phyloP scores from a whole-genome alignment of 2,113 vertebrate species.

The Corvus moneduloides region DNA sequence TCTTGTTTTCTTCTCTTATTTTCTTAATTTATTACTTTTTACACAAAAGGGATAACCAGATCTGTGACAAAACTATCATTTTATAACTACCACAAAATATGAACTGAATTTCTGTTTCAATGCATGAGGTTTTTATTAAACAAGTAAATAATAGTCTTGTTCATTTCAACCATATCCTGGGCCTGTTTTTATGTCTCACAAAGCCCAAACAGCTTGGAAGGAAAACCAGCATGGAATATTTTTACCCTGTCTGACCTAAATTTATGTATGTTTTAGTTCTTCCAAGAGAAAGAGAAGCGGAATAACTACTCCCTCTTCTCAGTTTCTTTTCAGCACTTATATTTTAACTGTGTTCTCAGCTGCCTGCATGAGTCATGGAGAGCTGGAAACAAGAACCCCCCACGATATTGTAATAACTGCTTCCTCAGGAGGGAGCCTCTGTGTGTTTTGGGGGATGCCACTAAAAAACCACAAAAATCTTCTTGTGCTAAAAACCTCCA shows the following conservation, averaged over 20 bases:
- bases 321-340: conserved; percentile 39
- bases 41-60: background rate
- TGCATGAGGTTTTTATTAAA: conserved; percentile 11
- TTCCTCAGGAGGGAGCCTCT: background rate
- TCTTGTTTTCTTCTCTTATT: background rate
- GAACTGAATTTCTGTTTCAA: background rate
- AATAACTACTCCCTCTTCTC: conserved; percentile 40
- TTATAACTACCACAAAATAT: background rate
- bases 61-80: background rate
- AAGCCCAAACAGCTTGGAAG: background rate
- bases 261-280: conserved; percentile 38
- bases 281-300: conserved; percentile 35
- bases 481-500: background rate
- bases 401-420: background rate
- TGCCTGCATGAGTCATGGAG: conserved; percentile 47
- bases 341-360: conserved; percentile 31
- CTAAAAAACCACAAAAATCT: conserved; percentile 1
- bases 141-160: conserved; percentile 4
- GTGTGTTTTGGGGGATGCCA: background rate
- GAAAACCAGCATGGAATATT: conserved; percentile 39
- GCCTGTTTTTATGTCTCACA: background rate
- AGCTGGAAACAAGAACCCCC: conserved; percentile 15
- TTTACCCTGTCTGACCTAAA: conserved; percentile 46
- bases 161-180: background rate
- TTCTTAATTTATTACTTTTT: background rate